phyloP scores from a whole-genome alignment of 2,888 invertebrate genomes.

The Pachymerium ferrugineum region DNA sequence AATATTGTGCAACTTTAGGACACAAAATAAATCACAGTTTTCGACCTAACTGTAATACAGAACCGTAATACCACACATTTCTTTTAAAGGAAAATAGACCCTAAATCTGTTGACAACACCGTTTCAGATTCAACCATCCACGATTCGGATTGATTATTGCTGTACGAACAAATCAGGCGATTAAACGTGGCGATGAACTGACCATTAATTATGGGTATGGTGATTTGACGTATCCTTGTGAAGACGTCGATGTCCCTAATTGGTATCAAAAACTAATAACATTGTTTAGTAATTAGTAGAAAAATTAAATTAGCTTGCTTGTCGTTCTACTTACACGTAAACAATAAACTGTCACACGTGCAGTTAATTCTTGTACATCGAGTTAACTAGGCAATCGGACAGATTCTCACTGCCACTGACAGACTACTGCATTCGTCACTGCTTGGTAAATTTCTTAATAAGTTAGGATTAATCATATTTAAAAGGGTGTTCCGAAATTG shows the following conservation, averaged over 20 bases:
- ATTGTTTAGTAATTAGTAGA: not conserved
- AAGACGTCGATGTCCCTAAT: constrained; percentile 23
- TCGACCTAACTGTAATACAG: constrained; percentile 32
- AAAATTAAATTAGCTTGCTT: too few species aligned
- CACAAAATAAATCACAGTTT: constrained; percentile 36
- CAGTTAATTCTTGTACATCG: too few species aligned
- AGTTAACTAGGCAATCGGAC: too few species aligned
- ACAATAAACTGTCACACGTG: too few species aligned
- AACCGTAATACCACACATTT: not conserved
- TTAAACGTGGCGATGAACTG: constrained; percentile 18
- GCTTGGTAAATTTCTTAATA: too few species aligned
- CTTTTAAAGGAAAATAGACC: not conserved
- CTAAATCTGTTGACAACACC: not conserved
- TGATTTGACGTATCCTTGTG: not conserved
- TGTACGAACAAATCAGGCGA: not conserved
- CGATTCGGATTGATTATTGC: constrained; percentile 29
- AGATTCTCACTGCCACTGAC: too few species aligned
- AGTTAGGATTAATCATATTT: too few species aligned
- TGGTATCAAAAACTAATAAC: not conserved
- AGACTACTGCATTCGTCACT: too few species aligned
- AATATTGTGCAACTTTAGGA: constrained; percentile 33
- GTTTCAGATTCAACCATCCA: constrained; percentile 28
- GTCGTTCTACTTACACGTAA: too few species aligned
- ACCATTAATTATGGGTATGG: constrained; percentile 27
- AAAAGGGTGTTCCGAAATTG: too few species aligned